Evolutionary conservation across 1,140 invertebrate species (phyloP), one percentile per base, ranked within the genome.

Genomic region (Heliconius congener): DNA sequence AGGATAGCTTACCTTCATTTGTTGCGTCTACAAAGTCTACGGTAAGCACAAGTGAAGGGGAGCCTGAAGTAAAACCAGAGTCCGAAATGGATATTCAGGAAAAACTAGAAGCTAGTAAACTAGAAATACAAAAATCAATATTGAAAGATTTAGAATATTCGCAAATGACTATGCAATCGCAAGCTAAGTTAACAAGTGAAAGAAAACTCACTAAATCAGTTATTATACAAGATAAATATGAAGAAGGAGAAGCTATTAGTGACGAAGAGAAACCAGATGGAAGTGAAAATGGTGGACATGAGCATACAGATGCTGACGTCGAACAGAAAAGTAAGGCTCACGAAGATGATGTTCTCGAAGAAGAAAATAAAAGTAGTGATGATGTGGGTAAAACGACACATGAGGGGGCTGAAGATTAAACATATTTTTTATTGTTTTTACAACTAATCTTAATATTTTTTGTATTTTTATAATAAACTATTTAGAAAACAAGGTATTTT

Each of bases 51-150:
- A 89, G 86, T 78, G 84, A 85, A 71, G 82, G 71, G 23, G 89
- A 87, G 42, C 52, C 77, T 70, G 87, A 87, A 71, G 89, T 93
- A 60, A 81, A 87, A 18, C 70, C 66, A 18, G 80, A 83, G 27
- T 79, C 79, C 79, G 88, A 91, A 76, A 84, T 84, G 83, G 83
- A 82, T 77, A 87, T 94, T 5, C 88, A 90, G 73, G 87, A 88
- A 37, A 83, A 88, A 78, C 81, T 92, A 66, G 90, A 86, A 71
- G 90, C 82, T 0, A 93, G 93, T 81, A 93, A 93, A 82, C 37
- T 90, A n/a, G 90, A 93, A 78, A 90, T 93, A 42, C 91, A 94
- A 71, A 93, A 91, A 77, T 92, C 90, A 11, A 91, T 93, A 52
- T 80, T 92, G 71, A 91, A 88, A 85, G 93, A 94, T 78, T 81